Evolutionary conservation across 2,113 vertebrate genomes (phyloP), one percentile per base, ranked within the genome.

Genomic region (Oreochromis spilurus): DNA sequence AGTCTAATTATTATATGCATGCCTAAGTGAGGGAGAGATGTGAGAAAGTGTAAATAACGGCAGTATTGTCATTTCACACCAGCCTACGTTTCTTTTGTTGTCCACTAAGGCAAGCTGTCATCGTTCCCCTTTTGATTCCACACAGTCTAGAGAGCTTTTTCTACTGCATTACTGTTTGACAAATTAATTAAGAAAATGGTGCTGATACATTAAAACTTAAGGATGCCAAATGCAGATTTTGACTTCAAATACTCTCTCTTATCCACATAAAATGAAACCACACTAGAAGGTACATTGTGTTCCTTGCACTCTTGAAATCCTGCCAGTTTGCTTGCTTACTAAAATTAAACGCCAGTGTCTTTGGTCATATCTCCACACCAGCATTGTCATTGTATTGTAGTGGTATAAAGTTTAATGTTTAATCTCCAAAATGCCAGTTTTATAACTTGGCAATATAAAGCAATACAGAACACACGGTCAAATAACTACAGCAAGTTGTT

Each of bases 11-110:
- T 81, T 77, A 79, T 78, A 81, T 87, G 77, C 58, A 58, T 86
- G 84, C 89, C 79, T 13, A 79, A 80, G 83, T 53, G 79, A 92
- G 48, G 34, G 7, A 40, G 78, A 87, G 84, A 83, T 72, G 80
- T 80, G 84, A 84, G 75, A 86, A 92, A 89, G 91, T 92, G 91
- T 81, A 93, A 91, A 91, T 86, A 92, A 91, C 88, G 72, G 87
- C 75, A 50, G 85, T 92, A 87, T 82, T 94, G 88, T 90, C 86
- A 84, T 70, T 91, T 95, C 89, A 89, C 92, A 92, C 94, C 91
- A 91, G 84, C 91, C 93, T 89, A 94, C 91, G 48, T 91, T 81
- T 91, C 82, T 86, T 70, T 91, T 86, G 77, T 84, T 86, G 89
- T 92, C 90, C 84, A 86, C 88, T 21, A n/a, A 86, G 72, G 81